phyloP scores from a whole-genome alignment of 2,113 vertebrate species.

The Furnarius figulus region DNA sequence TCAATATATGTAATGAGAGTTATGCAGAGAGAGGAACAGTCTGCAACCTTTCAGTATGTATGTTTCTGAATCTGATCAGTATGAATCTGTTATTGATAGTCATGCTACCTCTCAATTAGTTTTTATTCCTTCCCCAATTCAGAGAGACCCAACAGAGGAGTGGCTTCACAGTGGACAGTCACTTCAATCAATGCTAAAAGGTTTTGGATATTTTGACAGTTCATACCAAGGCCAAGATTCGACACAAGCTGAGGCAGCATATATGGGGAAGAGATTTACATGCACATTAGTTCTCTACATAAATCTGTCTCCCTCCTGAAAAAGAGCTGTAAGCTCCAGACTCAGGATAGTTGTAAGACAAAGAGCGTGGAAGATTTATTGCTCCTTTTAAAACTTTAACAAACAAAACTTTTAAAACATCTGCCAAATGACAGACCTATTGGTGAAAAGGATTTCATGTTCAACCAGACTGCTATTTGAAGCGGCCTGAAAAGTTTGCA shows the following conservation, averaged over 20 bases:
- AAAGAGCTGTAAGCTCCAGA: neutral
- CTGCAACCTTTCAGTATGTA: neutral
- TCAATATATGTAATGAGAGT: neutral
- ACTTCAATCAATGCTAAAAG: neutral
- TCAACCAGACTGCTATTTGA: neutral
- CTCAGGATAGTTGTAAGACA: neutral
- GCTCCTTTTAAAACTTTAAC: constrained; percentile 6
- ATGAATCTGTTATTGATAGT: neutral
- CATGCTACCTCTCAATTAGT: neutral
- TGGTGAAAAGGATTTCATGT: neutral
- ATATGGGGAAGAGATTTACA: neutral
- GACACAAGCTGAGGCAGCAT: neutral
- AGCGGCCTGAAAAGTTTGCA: neutral
- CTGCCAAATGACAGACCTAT: neutral
- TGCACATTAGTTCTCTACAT: neutral
- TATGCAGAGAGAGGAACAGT: neutral
- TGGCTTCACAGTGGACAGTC: neutral
- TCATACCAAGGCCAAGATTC: neutral
- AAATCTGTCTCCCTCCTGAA: neutral
- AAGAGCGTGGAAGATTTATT: neutral
- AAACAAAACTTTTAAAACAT: neutral
- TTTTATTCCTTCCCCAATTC: neutral
- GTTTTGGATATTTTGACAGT: neutral
- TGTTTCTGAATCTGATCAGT: neutral
- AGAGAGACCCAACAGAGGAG: neutral